Evolutionary conservation across 2,113 vertebrate species (phyloP).

Genomic region (Picathartes gymnocephalus): DNA sequence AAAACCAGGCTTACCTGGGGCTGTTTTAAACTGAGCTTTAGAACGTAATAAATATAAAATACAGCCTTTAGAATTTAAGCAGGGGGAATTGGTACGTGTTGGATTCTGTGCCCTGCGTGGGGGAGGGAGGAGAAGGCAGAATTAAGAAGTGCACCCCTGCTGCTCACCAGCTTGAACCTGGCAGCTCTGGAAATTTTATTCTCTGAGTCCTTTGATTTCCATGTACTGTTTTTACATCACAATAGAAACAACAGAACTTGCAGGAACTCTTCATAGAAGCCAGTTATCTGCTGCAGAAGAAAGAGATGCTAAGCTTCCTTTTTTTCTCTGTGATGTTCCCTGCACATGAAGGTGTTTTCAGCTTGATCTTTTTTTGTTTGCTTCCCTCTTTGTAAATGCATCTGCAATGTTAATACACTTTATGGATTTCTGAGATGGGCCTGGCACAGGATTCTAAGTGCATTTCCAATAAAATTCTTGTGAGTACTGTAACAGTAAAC

Average conservation of each 20-base stretch:
- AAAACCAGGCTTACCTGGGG: background rate
- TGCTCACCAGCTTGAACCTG: background rate
- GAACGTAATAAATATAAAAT: background rate
- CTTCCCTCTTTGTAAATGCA: background rate
- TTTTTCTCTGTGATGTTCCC: background rate
- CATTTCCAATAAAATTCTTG: background rate
- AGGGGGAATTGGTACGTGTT: background rate
- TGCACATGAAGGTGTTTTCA: slow-evolving; percentile 22
- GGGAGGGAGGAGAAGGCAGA: background rate
- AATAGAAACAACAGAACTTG: slow-evolving; percentile 34
- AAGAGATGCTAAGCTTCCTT: background rate
- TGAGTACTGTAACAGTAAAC: background rate
- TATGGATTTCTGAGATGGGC: background rate
- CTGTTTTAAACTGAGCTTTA: background rate
- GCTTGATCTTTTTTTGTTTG: background rate
- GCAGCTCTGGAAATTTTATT: background rate
- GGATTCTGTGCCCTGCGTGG: background rate
- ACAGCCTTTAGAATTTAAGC: background rate
- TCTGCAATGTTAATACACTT: background rate
- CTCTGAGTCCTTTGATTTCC: background rate
- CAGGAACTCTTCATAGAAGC: slow-evolving; percentile 30
- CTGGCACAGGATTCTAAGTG: background rate
- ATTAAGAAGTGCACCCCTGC: background rate
- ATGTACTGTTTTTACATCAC: slow-evolving; percentile 35
- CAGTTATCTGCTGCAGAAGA: slow-evolving; percentile 3